Evolutionary conservation across 1,140 invertebrate species (phyloP), one percentile per base, ranked within the genome.

Genomic region (Bicyclus anynana): DNA sequence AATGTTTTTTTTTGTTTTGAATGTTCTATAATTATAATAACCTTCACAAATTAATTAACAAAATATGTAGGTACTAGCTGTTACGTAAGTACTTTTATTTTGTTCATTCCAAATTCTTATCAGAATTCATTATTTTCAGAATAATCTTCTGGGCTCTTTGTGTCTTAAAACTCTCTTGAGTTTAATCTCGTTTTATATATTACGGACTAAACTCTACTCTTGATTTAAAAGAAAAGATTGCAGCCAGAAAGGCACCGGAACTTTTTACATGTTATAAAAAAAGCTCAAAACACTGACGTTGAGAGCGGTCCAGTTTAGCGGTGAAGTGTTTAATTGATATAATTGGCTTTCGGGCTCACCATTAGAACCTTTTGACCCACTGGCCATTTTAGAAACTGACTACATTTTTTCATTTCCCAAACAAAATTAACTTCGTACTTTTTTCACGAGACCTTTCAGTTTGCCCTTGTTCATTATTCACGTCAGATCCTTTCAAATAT

Each of bases 241-340:
- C 3, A 33, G 1, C 29, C 29, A 0, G 29, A 4, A 5, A 27
- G 26, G 26, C 7, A 12, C 9, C 4, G 10, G 3, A 7, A 33
- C 29, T 12, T 33, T 12, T 33, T 33, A 12, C 1, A 27, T 27
- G 26, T 4, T 7, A 27, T 7, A 12, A 33, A 29, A 7, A 29
- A 33, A 33, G 29, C 29, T 40, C 48, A 55, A 51, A 51, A 55
- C 37, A 51, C 27, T 61, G 52, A 54, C 53, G 53, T 49, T 37
- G 21, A 55, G 49, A 54, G 48, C 37, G 52, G 62, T 55, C 29
- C 47, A 54, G 62, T 35, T 42, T 54, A 64, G 52, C 56, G 65
- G 66, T 79, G 61, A 72, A 79, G 77, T 77, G 69, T 82, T 80
- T 82, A 84, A 84, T 84, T 84, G 78, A 65, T 77, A 69, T 84